A percentile compares a stretch with the other conserved stretches of the same genome.
Conservation (phyloP, 2,888 invertebrate species). For the Lasioglossum figueresi region DNA sequence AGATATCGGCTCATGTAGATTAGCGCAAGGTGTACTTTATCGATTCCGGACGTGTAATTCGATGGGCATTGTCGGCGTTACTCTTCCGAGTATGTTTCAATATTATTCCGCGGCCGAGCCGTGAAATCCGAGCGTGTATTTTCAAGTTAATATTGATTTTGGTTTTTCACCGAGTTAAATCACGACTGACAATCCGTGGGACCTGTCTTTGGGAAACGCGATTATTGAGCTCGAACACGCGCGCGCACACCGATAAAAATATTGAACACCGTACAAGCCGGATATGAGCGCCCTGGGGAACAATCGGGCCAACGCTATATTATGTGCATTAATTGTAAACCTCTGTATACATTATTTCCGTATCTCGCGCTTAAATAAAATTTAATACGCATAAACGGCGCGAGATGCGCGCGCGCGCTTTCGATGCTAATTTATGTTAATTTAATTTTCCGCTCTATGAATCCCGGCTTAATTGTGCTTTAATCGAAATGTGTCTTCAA, state of each 20-base stretch:
- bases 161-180: neutral
- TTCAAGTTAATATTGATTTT: slow-evolving; percentile 17
- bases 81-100: slow-evolving; percentile 5
- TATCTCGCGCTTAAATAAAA: slow-evolving; percentile 41
- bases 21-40: slow-evolving; percentile 6
- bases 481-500: slow-evolving; percentile 54
- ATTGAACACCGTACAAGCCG: neutral
- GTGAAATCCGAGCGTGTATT: neutral
- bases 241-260: neutral
- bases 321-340: slow-evolving; percentile 43
- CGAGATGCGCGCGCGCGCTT: neutral
- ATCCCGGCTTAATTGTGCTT: slow-evolving; percentile 51
- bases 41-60: neutral
- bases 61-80: neutral
- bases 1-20: neutral
- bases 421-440: slow-evolving; percentile 56
- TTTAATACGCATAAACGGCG: slow-evolving; percentile 26
- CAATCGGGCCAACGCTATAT: slow-evolving; percentile 4
- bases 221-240: neutral
- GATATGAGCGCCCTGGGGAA: neutral
- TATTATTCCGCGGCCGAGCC: neutral
- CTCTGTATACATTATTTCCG: slow-evolving; percentile 23
- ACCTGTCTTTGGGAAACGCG: neutral
- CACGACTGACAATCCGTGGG: neutral
- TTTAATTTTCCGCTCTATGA: slow-evolving; percentile 47